These are phyloP conservation scores for Harpagoxenus sublaevis DNA, from an alignment of 2,888 invertebrate species.

Conservation along the genomic window DNA sequence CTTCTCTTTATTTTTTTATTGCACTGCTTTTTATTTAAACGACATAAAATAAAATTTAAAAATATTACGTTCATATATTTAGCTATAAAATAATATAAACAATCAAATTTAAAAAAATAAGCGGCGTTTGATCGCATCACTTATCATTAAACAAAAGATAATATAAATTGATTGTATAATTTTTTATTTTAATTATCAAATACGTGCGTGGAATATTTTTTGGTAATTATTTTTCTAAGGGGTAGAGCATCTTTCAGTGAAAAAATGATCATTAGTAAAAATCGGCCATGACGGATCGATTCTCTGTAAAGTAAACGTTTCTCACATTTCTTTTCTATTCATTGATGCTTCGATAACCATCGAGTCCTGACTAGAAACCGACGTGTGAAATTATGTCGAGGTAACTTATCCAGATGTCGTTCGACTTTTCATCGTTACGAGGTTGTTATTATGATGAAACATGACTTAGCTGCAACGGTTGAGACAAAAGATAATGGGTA, in stretches of 20 bases:
- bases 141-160: not conserved
- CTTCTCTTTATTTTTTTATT: not conserved
- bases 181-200: not conserved
- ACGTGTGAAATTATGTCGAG: constrained; percentile 48
- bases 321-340: constrained; percentile 25
- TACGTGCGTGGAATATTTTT: not conserved
- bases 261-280: not conserved
- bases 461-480: constrained; percentile 39
- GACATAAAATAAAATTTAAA: not conserved
- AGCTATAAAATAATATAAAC: not conserved
- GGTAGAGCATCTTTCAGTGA: not conserved
- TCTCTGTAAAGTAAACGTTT: not conserved
- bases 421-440: constrained; percentile 56
- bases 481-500: constrained; percentile 50
- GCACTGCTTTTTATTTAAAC: not conserved
- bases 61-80: not conserved
- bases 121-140: not conserved
- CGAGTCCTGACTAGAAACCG: constrained; percentile 35
- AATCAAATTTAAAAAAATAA: constrained; percentile 4
- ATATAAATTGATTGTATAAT: not conserved
- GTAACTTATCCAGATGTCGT: constrained; percentile 34
- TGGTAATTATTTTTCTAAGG: not conserved
- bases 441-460: constrained; percentile 46
- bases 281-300: not conserved
- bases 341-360: constrained; percentile 33